Percentiles rank a stretch among this genome's conserved stretches.
Conservation (phyloP, 2,888 invertebrate genomes). For the Drosophila peninsularis region DNA sequence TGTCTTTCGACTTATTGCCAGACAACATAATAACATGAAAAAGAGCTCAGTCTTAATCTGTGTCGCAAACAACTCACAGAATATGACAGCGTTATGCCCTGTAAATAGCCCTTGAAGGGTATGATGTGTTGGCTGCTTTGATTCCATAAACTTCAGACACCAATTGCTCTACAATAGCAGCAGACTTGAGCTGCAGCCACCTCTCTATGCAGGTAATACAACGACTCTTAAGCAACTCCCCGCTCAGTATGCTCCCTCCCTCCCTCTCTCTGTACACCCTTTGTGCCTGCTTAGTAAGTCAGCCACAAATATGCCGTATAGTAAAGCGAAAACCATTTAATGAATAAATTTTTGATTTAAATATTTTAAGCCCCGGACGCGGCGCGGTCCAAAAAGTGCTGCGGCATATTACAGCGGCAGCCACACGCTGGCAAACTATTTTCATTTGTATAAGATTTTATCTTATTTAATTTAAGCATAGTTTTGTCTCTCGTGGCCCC, state of each 20-base stretch:
- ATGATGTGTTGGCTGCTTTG: neutral
- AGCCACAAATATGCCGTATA: slow-evolving; percentile 34
- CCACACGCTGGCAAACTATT: slow-evolving; percentile 47
- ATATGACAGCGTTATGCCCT: slow-evolving; percentile 5
- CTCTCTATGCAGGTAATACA: too few relatives aligned
- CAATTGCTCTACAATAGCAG: neutral
- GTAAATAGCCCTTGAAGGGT: too few relatives aligned
- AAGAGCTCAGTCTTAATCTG: slow-evolving; percentile 14
- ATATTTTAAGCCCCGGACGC: slow-evolving; percentile 21
- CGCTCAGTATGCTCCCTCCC: too few relatives aligned
- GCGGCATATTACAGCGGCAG: neutral
- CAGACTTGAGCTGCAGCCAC: neutral
- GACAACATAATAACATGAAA: slow-evolving; percentile 11
- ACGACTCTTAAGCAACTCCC: too few relatives aligned
- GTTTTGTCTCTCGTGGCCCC: slow-evolving; percentile 43
- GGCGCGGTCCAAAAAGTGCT: too few relatives aligned
- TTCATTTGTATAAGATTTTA: slow-evolving; percentile 75
- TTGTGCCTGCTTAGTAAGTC: neutral
- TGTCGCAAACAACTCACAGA: slow-evolving; percentile 13
- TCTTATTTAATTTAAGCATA: slow-evolving; percentile 77
- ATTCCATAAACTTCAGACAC: neutral
- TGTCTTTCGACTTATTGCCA: slow-evolving; percentile 15
- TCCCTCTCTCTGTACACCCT: too few relatives aligned
- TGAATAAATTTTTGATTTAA: slow-evolving; percentile 45
- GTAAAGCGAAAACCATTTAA: slow-evolving; percentile 39